phyloP scores from a whole-genome alignment of 2,113 vertebrate species.

The Aldabrachelys gigantea region DNA sequence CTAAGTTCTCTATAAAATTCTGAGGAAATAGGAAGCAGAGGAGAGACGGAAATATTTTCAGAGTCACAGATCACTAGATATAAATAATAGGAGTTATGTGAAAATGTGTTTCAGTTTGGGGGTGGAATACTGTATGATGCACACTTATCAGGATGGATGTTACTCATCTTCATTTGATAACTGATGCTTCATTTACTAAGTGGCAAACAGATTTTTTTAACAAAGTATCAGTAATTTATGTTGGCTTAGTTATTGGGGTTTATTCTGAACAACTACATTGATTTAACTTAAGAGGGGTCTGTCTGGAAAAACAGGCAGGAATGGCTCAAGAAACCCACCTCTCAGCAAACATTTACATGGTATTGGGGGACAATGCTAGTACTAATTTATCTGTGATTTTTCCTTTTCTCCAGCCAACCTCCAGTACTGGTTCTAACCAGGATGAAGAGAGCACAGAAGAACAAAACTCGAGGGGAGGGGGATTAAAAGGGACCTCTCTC shows the following conservation, averaged over 20 bases:
- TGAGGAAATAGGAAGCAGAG: background rate
- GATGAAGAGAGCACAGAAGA: background rate
- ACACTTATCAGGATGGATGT: background rate
- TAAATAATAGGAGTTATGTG: background rate
- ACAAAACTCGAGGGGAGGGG: background rate
- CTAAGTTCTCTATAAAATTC: background rate
- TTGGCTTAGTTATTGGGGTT: background rate
- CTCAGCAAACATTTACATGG: background rate
- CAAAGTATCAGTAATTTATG: background rate
- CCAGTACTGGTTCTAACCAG: background rate
- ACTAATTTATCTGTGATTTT: background rate
- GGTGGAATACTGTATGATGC: background rate
- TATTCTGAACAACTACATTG: background rate
- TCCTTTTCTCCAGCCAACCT: background rate
- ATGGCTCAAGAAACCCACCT: background rate
- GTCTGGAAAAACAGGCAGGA: background rate
- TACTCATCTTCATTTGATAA: background rate
- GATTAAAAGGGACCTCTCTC: background rate
- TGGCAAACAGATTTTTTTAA: background rate
- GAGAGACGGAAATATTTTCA: background rate
- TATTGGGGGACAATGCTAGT: background rate
- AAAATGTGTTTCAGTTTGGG: background rate
- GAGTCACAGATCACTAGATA: background rate
- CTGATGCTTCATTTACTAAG: background rate
- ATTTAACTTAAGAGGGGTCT: background rate